phyloP scores from a whole-genome alignment of 2,888 invertebrate genomes.

The Morpho helenor region DNA sequence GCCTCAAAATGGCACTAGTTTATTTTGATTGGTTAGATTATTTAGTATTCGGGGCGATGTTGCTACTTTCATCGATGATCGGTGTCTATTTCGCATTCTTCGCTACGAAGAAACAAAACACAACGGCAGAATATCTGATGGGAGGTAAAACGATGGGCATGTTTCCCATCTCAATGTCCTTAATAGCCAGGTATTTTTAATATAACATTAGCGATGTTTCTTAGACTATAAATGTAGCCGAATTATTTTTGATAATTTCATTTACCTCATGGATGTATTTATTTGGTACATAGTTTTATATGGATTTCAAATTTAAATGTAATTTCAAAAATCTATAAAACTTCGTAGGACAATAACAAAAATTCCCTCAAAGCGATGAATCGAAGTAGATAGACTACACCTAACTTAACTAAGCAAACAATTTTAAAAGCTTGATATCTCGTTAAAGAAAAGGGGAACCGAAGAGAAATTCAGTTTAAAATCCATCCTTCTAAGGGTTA shows the following conservation, averaged over 20 bases:
- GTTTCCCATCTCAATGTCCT: constrained; percentile 87
- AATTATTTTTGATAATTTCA: not conserved
- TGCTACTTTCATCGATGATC: constrained; percentile 82
- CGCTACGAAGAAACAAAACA: constrained; percentile 83
- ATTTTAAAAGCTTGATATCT: too few species aligned
- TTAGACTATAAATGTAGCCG: not conserved
- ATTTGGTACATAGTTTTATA: too few species aligned
- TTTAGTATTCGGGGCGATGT: constrained; percentile 82
- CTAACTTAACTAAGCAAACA: too few species aligned
- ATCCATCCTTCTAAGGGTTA: too few species aligned
- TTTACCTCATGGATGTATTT: not conserved
- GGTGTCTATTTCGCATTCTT: constrained; percentile 86
- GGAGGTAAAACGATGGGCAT: constrained; percentile 89
- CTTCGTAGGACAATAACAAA: too few species aligned
- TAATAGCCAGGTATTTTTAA: constrained; percentile 83
- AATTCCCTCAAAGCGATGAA: too few species aligned
- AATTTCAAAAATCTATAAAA: too few species aligned
- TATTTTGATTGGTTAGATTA: constrained; percentile 83
- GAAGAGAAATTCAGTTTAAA: too few species aligned
- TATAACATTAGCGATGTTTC: not conserved
- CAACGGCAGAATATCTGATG: constrained; percentile 85
- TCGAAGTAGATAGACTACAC: too few species aligned
- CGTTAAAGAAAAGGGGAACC: too few species aligned
- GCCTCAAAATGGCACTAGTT: constrained; percentile 50
- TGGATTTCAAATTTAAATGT: too few species aligned